phyloP scores from a whole-genome alignment of 2,888 invertebrate species.

The Ashinkailepas kermadecensis region DNA sequence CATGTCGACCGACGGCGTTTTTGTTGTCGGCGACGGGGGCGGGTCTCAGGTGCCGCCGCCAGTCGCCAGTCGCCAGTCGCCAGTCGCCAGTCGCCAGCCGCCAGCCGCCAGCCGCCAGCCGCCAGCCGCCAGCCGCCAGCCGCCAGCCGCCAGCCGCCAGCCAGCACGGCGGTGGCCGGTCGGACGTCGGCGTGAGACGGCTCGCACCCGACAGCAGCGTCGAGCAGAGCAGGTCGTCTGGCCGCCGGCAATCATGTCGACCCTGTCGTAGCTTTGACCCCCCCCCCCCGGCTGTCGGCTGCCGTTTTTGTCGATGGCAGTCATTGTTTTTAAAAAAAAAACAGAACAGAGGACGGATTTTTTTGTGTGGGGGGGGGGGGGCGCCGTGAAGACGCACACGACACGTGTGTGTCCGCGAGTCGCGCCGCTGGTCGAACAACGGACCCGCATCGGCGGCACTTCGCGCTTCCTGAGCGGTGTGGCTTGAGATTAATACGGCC shows the following conservation, averaged over 20 bases:
- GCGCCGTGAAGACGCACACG: background rate
- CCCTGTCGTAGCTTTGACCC: background rate
- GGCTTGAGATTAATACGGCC: slow-evolving; percentile 17
- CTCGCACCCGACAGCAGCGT: background rate
- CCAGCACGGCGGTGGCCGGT: background rate
- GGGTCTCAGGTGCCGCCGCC: background rate
- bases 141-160: background rate
- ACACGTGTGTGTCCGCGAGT: background rate
- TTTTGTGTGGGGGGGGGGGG: background rate
- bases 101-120: background rate
- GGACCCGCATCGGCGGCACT: background rate
- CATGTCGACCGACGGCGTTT: background rate
- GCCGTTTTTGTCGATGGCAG: background rate
- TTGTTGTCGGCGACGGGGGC: no score
- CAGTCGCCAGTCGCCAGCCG: no score
- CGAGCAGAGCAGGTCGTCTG: background rate
- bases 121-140: background rate
- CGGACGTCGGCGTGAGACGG: background rate
- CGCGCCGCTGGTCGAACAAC: background rate
- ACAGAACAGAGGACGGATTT: background rate
- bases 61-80: no score
- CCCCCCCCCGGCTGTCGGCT: background rate
- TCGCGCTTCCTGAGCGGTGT: background rate
- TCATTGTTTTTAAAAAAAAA: background rate
- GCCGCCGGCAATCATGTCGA: background rate